phyloP scores from a whole-genome alignment of 2,797 vertebrate genomes.

The Enoplosus armatus region DNA sequence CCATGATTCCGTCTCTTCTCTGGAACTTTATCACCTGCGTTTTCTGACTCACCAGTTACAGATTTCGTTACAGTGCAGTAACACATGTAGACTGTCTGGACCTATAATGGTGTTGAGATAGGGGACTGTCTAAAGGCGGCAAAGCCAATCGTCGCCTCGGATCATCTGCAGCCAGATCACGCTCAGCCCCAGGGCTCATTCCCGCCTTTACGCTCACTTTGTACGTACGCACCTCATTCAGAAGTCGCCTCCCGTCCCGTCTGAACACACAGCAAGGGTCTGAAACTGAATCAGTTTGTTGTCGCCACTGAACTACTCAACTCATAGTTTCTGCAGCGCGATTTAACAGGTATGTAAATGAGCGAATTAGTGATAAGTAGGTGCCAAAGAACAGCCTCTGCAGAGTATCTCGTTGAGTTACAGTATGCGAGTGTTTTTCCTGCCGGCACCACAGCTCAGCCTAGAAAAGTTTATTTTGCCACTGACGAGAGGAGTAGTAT shows the following conservation, averaged over 20 bases:
- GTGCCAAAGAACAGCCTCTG: background rate
- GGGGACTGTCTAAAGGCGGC: background rate
- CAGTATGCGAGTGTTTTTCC: background rate
- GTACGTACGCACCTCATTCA: background rate
- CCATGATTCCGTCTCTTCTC: slow-evolving; percentile 1
- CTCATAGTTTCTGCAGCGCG: background rate
- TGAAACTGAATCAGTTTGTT: background rate
- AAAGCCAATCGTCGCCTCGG: background rate
- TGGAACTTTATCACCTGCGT: background rate
- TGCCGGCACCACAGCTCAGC: background rate
- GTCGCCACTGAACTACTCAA: background rate
- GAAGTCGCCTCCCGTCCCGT: background rate
- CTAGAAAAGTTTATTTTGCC: background rate
- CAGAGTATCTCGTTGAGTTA: background rate
- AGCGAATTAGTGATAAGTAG: too few relatives aligned
- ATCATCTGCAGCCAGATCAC: background rate
- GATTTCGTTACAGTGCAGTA: background rate
- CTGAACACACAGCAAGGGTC: too few relatives aligned
- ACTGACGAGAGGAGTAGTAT: background rate
- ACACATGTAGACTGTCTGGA: background rate
- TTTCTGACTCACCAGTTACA: background rate
- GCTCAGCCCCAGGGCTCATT: background rate
- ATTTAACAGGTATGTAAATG: background rate
- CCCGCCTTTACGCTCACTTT: background rate
- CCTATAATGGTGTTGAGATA: too few relatives aligned